Percentiles rank a stretch among this genome's conserved stretches.
These are phyloP conservation scores for Temnothorax curvispinosus DNA, from an alignment of 1,140 invertebrate species.

Conservation along the genomic window DNA sequence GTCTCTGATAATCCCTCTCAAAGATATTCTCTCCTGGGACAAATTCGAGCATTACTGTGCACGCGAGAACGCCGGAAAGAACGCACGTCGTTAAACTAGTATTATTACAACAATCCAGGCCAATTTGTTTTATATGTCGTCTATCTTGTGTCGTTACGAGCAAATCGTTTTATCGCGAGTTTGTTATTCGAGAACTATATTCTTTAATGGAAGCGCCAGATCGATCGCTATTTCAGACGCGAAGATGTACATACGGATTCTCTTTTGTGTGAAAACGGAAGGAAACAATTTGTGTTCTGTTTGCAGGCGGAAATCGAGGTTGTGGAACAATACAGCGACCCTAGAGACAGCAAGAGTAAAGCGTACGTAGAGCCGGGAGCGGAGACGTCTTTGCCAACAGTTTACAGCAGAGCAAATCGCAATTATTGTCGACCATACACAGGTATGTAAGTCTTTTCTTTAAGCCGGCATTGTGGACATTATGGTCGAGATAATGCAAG, in stretches of 20 bases:
- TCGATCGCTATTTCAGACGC: constrained; percentile 36
- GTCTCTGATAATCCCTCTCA: constrained; percentile 57
- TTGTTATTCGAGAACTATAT: neutral
- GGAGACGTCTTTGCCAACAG: constrained; percentile 83
- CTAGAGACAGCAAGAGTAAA: constrained; percentile 85
- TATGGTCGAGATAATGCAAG: neutral
- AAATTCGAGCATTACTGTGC: constrained; percentile 36
- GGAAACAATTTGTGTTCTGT: constrained; percentile 63
- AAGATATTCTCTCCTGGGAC: constrained; percentile 41
- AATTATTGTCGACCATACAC: constrained; percentile 88
- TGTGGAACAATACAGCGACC: constrained; percentile 86
- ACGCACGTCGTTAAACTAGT: constrained; percentile 56
- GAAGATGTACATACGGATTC: neutral
- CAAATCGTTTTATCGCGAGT: neutral
- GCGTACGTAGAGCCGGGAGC: constrained; percentile 81
- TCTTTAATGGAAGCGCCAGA: neutral
- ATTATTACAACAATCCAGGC: constrained; percentile 34
- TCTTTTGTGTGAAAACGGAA: constrained; percentile 16
- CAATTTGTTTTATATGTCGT: constrained; percentile 10
- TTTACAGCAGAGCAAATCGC: constrained; percentile 86
- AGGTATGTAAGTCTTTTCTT: constrained; percentile 78
- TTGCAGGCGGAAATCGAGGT: constrained; percentile 84
- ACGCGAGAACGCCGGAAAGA: constrained; percentile 3
- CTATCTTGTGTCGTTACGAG: neutral
- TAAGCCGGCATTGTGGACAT: constrained; percentile 2